Evolutionary conservation across 2,113 vertebrate genomes (phyloP), one percentile per base, ranked within the genome.

Genomic region (Phyllostomus hastatus): DNA sequence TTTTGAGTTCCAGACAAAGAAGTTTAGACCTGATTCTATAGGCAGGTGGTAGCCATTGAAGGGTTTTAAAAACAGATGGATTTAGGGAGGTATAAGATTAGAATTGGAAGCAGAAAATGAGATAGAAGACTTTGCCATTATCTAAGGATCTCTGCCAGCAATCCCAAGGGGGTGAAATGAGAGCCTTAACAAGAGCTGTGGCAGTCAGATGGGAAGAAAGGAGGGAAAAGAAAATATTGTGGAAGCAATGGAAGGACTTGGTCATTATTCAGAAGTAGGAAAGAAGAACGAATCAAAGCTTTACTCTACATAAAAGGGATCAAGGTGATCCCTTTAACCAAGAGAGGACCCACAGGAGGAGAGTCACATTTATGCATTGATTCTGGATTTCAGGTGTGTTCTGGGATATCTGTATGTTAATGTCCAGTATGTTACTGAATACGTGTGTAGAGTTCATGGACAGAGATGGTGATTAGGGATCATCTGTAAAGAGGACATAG

Each of bases 301-400:
- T 84, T 79, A 11, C 41, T 92, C 35, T 82, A 61, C 59, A 46
- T 82, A 52, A 90, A 91, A 90, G 76, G 52, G 54, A 73, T 22
- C 67, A 73, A 64, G 24, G 26, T 52, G 52, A 83, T 85, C 79
- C 41, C 26, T 67, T 91, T 64, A 57, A 90, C 67, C 22, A 80
- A 81, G 33, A 24, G 31, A 64, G 31, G 28, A 82, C 90, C 43
- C 33, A 17, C 33, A 52, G 19, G 48, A 86, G n/a, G 41, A 89
- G 20, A 85, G 26, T 67, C 33, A 75, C 17, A 5, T 75, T 70
- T 78, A 48, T 67, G 46, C 33, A 46, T 46, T 61, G 70, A 50
- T 91, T 82, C 33, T 93, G 66, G 28, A 73, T 90, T 78, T 81
- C 22, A 94, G 81, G 90, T 92, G 35, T 81, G 79, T 84, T 72